Conservation (phyloP, 2,113 vertebrate genomes). For the Tachycineta bicolor region DNA sequence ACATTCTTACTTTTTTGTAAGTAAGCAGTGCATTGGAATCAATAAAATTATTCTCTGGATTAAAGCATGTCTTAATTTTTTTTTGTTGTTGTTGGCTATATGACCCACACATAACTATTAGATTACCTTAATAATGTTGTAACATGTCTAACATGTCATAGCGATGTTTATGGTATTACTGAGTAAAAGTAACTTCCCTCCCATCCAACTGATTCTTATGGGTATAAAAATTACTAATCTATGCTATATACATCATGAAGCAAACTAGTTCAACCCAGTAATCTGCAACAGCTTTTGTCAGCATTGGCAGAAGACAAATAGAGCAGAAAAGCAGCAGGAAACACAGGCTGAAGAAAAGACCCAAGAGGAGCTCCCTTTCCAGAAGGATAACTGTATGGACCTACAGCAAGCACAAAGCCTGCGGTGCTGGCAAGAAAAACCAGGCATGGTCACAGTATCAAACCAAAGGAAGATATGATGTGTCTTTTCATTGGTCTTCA, state of each 20-base stretch:
- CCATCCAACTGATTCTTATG: neutral
- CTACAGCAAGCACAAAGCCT: neutral
- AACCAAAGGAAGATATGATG: neutral
- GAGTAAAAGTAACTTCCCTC: neutral
- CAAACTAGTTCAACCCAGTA: neutral
- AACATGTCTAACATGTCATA: neutral
- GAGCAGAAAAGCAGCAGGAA: neutral
- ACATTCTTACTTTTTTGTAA: neutral
- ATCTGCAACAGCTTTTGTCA: neutral
- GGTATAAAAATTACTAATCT: neutral
- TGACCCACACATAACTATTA: neutral
- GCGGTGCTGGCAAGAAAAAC: neutral
- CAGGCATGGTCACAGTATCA: neutral
- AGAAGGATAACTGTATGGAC: neutral
- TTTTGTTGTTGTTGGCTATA: neutral
- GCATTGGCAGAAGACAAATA: neutral
- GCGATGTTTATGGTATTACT: neutral
- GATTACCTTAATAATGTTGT: neutral
- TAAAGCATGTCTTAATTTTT: neutral
- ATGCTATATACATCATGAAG: neutral
- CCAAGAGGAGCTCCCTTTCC: neutral
- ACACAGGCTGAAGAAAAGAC: neutral
- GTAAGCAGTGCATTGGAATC: neutral
- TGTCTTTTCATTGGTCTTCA: constrained; percentile 28
- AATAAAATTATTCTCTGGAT: neutral